Evolutionary conservation across 2,888 invertebrate species (phyloP).

Genomic region (Endomychus coccineus): DNA sequence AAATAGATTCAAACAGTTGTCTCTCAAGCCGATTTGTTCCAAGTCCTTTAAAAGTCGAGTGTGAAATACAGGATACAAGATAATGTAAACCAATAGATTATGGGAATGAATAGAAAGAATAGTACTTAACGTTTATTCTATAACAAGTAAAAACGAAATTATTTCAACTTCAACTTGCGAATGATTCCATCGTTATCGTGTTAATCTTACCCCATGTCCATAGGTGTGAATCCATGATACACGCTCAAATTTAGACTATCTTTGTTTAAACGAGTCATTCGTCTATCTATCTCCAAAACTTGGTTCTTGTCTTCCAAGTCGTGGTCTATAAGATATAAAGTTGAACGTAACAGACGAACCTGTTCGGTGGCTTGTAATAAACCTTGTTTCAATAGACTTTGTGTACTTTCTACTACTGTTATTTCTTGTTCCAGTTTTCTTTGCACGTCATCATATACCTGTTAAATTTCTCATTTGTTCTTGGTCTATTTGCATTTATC

Average conservation of each 20-base stretch:
- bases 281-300: conserved; percentile 68
- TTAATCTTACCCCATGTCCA: conserved; percentile 53
- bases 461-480: conserved; percentile 7
- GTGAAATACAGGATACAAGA: too few relatives aligned
- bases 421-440: conserved; percentile 70
- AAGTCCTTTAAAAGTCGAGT: too few relatives aligned
- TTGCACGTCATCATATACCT: conserved; percentile 68
- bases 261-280: conserved; percentile 61
- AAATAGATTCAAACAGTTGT: too few relatives aligned
- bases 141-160: too few relatives aligned
- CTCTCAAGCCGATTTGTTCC: too few relatives aligned
- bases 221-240: conserved; percentile 56
- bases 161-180: too few relatives aligned
- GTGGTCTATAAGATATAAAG: conserved; percentile 72
- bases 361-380: conserved; percentile 77
- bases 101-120: too few relatives aligned
- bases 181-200: too few relatives aligned
- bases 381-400: conserved; percentile 59
- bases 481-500: too few relatives aligned
- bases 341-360: conserved; percentile 70
- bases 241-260: conserved; percentile 62
- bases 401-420: conserved; percentile 60
- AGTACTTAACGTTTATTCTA: too few relatives aligned
- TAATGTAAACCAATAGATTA: too few relatives aligned
- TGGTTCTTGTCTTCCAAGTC: conserved; percentile 77